Evolutionary conservation across 2,113 vertebrate genomes (phyloP).

Genomic region (Tretioscincus oriximinensis): DNA sequence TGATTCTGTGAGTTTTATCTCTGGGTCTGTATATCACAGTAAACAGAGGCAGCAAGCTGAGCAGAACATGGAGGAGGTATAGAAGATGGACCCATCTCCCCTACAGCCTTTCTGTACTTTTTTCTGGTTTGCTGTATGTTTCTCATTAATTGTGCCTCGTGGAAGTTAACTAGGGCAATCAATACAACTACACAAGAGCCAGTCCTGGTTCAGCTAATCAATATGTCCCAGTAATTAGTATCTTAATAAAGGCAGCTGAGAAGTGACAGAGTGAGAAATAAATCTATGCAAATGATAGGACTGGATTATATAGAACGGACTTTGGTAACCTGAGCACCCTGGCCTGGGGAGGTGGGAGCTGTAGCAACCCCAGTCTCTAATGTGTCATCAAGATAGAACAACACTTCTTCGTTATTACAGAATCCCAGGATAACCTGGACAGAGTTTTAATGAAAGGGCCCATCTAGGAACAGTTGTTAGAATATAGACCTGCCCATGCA

Average conservation of each 20-base stretch:
- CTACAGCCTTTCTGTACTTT: neutral
- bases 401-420: too few species aligned
- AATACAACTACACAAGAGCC: neutral
- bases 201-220: conserved; percentile 5
- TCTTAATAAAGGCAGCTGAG: conserved; percentile 6
- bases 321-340: neutral
- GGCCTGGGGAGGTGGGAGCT: neutral
- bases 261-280: neutral
- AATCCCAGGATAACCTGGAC: too few species aligned
- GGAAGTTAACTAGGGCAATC: neutral
- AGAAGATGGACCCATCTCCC: too few species aligned
- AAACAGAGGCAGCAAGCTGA: too few species aligned
- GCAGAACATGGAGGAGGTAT: too few species aligned
- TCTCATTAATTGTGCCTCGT: neutral
- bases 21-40: too few species aligned
- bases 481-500: too few species aligned
- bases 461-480: too few species aligned
- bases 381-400: too few species aligned
- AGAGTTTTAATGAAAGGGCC: too few species aligned
- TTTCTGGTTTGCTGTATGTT: neutral
- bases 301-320: neutral
- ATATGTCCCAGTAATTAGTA: conserved; percentile 2
- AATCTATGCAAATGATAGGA: neutral
- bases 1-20: too few species aligned
- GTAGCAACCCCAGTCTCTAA: too few species aligned